These are phyloP conservation scores for Daktulosphaira vitifoliae DNA, from an alignment of 1,140 invertebrate species.

Conservation along the genomic window DNA sequence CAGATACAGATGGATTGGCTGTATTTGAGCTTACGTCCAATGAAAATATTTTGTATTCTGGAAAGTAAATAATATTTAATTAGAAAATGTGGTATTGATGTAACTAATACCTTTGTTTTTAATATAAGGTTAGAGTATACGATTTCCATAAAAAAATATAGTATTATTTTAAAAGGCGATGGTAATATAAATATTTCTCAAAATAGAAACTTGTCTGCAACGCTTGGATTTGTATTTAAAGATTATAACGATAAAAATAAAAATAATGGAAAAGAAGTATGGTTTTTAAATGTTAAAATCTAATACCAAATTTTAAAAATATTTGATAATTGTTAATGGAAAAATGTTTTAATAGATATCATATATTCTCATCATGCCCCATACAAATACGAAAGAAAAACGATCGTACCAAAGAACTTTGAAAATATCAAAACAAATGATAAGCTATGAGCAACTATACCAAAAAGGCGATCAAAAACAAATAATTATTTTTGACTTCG, in stretches of 20 bases:
- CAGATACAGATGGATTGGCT: neutral
- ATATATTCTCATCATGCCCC: too few species aligned
- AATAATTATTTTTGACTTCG: neutral
- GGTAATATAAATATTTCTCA: too few species aligned
- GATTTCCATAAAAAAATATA: too few species aligned
- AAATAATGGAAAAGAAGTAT: neutral
- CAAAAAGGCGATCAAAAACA: conserved; percentile 8
- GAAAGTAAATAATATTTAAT: neutral
- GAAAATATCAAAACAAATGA: neutral
- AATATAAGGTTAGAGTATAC: too few species aligned
- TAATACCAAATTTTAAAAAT: too few species aligned
- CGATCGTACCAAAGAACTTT: neutral
- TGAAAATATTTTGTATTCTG: neutral
- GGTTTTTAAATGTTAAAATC: neutral
- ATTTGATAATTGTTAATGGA: neutral
- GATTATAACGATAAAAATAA: neutral
- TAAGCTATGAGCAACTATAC: neutral
- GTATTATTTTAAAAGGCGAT: too few species aligned
- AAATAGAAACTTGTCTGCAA: neutral
- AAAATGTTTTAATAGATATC: neutral
- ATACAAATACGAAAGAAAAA: too few species aligned
- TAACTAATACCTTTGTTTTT: too few species aligned
- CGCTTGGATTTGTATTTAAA: neutral
- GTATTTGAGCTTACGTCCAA: neutral
- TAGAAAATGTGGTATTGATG: too few species aligned